Evolutionary conservation across 2,797 vertebrate species (phyloP), one percentile per base, ranked within the genome.

Genomic region (Thalassophryne amazonica): DNA sequence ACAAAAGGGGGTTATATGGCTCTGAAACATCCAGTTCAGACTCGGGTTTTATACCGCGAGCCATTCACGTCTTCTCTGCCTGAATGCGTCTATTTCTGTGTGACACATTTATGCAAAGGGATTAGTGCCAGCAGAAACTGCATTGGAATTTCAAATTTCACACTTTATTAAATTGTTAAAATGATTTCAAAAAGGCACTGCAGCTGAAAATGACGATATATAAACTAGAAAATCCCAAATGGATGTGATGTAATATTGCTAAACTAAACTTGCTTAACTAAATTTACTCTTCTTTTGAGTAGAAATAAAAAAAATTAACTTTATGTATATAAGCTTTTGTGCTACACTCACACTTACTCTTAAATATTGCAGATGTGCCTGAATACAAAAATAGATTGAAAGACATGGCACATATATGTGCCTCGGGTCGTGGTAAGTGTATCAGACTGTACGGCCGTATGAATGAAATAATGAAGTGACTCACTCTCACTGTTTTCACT

Each of bases 401-500:
- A 59, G 45, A 42, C 47, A 37, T 56, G 30, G 10, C 17, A 49
- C 4, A 12, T 34, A 24, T 10, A 17, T 40, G 28, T 18, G 47
- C 34, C 18, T n/a, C 28, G 27, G 23, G 38, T 39, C 0, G 21
- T 60, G 34, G n/a, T 1, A 43, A 24, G 51, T 81, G 75, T 80
- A 65, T 76, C 75, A 76, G n/a, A 31, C 39, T 28, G 30, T 15
- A 30, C 45, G 40, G 36, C 19, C 13, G 38, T 29, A 47, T 75
- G 61, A 83, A 72, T 72, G 68, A 80, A 60, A 3, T 13, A 10
- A 61, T 48, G 39, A 55, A 18, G 40, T 64, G 57, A 76, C 59
- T 71, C 68, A 53, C 32, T 6, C 48, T 15, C 22, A 1, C 25
- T 14, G 52, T 42, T 30, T 57, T 57, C 37, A 49, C 43, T 10